Percentiles rank a stretch among this genome's conserved stretches.
Evolutionary conservation across 37 sponge, comb jelly and placozoan species (phyloP).

Genomic region (Crambe crambe): DNA sequence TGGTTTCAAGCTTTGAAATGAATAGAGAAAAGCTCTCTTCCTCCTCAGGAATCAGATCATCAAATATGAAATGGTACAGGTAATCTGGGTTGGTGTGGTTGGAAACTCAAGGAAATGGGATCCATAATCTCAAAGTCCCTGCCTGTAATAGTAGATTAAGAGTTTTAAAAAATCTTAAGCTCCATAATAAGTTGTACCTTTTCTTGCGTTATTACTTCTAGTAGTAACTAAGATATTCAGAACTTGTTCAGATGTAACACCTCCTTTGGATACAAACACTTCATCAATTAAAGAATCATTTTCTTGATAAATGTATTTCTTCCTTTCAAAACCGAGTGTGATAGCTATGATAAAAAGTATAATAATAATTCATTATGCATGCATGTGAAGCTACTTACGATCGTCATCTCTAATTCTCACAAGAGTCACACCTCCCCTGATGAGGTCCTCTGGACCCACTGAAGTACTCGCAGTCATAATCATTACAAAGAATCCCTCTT

Average conservation of each 20-base stretch:
- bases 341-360: no score
- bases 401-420: conserved; percentile 11
- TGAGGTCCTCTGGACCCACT: neutral
- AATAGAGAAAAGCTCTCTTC: neutral
- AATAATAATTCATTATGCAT: no score
- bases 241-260: neutral
- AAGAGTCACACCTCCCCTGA: conserved; percentile 2
- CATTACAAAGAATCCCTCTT: conserved; percentile 7
- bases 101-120: neutral
- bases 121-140: neutral
- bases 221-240: neutral
- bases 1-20: neutral
- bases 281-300: neutral
- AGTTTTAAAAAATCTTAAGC: no score
- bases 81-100: neutral
- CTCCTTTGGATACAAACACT: conserved; percentile 2
- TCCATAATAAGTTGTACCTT: no score
- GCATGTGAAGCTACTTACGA: conserved; percentile 4
- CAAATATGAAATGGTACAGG: neutral
- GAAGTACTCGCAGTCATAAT: neutral
- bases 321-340: neutral
- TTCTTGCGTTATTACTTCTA: no score
- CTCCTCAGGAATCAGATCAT: conserved; percentile 11
- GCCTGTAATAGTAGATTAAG: no score
- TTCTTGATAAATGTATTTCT: neutral